Conservation (phyloP, 2,888 invertebrate species). For the Phymatocera aterrima region DNA sequence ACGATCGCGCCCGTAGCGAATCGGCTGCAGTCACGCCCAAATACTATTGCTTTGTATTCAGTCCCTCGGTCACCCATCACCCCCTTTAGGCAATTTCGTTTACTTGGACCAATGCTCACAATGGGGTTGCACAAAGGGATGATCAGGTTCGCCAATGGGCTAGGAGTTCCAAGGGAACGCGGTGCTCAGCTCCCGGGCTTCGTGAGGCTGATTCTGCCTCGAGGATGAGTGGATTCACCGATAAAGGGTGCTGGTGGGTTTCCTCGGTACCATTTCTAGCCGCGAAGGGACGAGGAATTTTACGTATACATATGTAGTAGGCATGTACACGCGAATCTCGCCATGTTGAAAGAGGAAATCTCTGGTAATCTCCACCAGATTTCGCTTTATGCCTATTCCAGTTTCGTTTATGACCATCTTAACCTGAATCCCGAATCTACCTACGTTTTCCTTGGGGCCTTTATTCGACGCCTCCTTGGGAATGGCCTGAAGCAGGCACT, state of each 20-base stretch:
- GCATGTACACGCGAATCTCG: not conserved
- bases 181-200: conserved; percentile 53
- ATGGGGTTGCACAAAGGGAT: conserved; percentile 68
- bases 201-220: conserved; percentile 68
- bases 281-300: conserved; percentile 16
- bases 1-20: conserved; percentile 67
- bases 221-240: conserved; percentile 69
- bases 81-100: conserved; percentile 70
- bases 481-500: conserved; percentile 25
- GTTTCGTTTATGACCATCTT: conserved; percentile 45
- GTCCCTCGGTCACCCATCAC: conserved; percentile 56
- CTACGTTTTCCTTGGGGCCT: conserved; percentile 10
- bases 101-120: conserved; percentile 71
- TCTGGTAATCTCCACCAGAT: conserved; percentile 45
- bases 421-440: conserved; percentile 37
- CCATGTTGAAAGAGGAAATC: conserved; percentile 1
- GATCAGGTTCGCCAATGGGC: conserved; percentile 70
- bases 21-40: conserved; percentile 70
- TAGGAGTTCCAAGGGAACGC: conserved; percentile 67
- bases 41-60: conserved; percentile 61
- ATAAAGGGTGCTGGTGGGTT: conserved; percentile 64
- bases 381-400: conserved; percentile 46
- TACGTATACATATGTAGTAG: not conserved
- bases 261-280: conserved; percentile 46
- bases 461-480: conserved; percentile 28